Conservation (phyloP, 1,140 invertebrate species). For the Drosophila tsacasi region DNA sequence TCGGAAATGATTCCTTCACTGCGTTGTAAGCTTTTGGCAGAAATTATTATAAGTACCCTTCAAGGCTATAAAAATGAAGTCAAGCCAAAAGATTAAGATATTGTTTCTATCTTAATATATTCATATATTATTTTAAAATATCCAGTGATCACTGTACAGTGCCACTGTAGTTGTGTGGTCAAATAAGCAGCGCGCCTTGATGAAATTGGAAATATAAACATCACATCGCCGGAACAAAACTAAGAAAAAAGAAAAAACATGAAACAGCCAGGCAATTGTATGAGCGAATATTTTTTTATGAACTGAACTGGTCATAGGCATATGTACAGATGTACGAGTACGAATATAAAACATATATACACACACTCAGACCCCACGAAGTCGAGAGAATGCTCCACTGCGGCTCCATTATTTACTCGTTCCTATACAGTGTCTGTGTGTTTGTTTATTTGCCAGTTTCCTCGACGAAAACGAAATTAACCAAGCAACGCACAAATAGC, state of each 20-base stretch:
- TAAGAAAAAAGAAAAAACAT: constrained; percentile 47
- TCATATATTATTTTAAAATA: too few relatives aligned
- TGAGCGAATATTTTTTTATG: constrained; percentile 66
- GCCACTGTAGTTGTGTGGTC: constrained; percentile 58
- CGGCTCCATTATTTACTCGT: constrained; percentile 65
- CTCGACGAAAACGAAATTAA: constrained; percentile 74
- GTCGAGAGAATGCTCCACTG: constrained; percentile 57
- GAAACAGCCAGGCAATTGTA: constrained; percentile 47
- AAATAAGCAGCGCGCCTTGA: constrained; percentile 57
- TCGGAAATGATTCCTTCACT: too few relatives aligned
- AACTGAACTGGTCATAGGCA: constrained; percentile 48
- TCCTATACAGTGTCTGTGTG: constrained; percentile 32
- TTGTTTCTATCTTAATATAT: too few relatives aligned
- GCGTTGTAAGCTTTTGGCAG: too few relatives aligned
- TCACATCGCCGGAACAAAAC: constrained; percentile 43
- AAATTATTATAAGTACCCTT: too few relatives aligned
- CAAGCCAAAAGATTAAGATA: too few relatives aligned
- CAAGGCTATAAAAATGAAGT: too few relatives aligned
- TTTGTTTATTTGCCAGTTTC: constrained; percentile 79
- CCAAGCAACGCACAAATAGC: constrained; percentile 59
- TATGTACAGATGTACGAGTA: constrained; percentile 7
- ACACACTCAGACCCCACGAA: constrained; percentile 27
- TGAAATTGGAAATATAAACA: constrained; percentile 79
- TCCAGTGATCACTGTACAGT: constrained; percentile 14
- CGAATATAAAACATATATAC: constrained; percentile 9